Evolutionary conservation across 2,888 invertebrate species (phyloP), one percentile per base, ranked within the genome.

Genomic region (Ormyrus labotus): DNA sequence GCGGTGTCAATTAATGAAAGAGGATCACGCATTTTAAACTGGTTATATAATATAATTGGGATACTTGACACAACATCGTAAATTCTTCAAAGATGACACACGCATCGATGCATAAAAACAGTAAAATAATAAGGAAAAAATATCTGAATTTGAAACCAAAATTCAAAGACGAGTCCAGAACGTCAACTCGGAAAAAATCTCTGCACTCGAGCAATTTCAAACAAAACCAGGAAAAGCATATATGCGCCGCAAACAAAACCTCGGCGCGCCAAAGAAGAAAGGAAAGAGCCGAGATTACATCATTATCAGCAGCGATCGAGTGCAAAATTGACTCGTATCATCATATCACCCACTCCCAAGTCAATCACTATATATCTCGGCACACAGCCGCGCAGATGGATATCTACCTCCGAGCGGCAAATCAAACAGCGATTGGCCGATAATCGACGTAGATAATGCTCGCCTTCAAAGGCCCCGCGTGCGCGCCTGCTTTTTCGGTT

Each of bases 391-490:
- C 48, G n/a, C 19, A 70, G 63, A 81, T 73, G 64, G 11, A 45
- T 77, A 81, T 81, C 65, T 19, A 6, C 34, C 34, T 34, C 34
- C 60, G 60, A 65, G 61, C 63, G 78, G 71, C 79, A 81, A 81
- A 72, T 81, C 81, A 79, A 81, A 78, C 72, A 79, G 75, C 65
- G 78, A 78, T 75, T 55, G 71, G 53, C 61, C 34, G 81, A 81
- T 81, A 81, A 81, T 81, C 77, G 48, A 11, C 45, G 19, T 51
- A 58, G 81, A 77, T 81, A 81, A 61, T 61, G 58, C 9, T 6
- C 6, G 47, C 51, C 77, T 73, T 77, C 81, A 81, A 81, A 81
- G 76, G 57, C 70, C 57, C 58, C 57, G 19, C 11, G 13, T 11
- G 13, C 45, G 10, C 11, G 9, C 48, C 47, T 48, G 61, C 50